These are phyloP conservation scores for Gnatocerus cornutus DNA, from an alignment of 2,888 invertebrate species.

Conservation along the genomic window DNA sequence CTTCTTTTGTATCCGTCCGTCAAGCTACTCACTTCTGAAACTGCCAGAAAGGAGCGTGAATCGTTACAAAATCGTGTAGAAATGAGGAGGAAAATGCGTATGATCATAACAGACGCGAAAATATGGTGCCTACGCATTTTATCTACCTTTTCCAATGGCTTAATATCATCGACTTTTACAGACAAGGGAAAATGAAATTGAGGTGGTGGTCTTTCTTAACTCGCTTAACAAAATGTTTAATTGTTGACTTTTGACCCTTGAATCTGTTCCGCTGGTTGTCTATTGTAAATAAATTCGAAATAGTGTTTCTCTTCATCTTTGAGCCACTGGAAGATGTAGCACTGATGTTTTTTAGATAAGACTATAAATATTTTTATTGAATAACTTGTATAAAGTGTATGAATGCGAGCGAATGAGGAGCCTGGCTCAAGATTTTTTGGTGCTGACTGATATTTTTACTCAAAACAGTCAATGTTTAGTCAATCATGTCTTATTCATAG, in stretches of 20 bases:
- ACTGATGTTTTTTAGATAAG: constrained; percentile 60
- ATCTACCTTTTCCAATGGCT: constrained; percentile 71
- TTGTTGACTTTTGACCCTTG: constrained; percentile 56
- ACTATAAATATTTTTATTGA: constrained; percentile 66
- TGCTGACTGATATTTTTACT: constrained; percentile 69
- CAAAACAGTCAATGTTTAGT: constrained; percentile 69
- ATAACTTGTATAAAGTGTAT: constrained; percentile 70
- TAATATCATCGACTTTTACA: constrained; percentile 58
- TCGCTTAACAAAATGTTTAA: constrained; percentile 54
- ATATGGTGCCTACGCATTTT: constrained; percentile 57
- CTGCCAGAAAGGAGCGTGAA: constrained; percentile 52
- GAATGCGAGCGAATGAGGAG: constrained; percentile 67
- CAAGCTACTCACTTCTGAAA: constrained; percentile 61
- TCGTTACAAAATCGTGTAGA: constrained; percentile 54
- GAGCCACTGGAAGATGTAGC: constrained; percentile 70
- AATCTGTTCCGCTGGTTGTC: constrained; percentile 57
- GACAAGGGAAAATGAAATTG: constrained; percentile 65
- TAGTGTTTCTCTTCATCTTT: constrained; percentile 55
- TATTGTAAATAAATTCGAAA: constrained; percentile 62
- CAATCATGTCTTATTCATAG: constrained; percentile 66
- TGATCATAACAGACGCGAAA: constrained; percentile 49
- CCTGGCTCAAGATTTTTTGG: constrained; percentile 63
- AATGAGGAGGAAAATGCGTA: constrained; percentile 56
- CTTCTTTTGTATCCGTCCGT: constrained; percentile 61
- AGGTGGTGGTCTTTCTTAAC: constrained; percentile 66